Percentiles rank a stretch among this genome's conserved stretches.
phyloP scores from a whole-genome alignment of 1,140 invertebrate genomes.

The Pogonomyrmex barbatus region DNA sequence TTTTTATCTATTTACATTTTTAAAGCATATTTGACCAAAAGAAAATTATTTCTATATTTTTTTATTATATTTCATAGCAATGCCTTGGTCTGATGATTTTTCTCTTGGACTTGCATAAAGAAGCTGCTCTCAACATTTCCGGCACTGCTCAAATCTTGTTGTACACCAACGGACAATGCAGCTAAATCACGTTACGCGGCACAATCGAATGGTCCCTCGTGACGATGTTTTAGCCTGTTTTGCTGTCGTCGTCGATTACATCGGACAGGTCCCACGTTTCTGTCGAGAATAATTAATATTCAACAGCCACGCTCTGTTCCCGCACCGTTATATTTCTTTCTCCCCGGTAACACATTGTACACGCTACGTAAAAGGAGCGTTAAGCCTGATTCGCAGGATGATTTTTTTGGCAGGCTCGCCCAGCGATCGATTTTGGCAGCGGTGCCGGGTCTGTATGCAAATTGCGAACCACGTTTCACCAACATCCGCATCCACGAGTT shows the following conservation, averaged over 20 bases:
- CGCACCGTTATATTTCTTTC: conserved; percentile 21
- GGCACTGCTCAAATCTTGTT: neutral
- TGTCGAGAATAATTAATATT: conserved; percentile 70
- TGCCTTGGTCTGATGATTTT: neutral
- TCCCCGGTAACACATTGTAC: conserved; percentile 6
- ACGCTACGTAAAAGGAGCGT: conserved; percentile 65
- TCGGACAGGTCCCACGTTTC: neutral
- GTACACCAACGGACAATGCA: neutral
- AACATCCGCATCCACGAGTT: neutral
- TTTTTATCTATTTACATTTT: neutral
- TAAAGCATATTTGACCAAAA: neutral
- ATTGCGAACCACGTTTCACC: conserved; percentile 41
- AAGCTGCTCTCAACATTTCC: neutral
- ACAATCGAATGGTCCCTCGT: neutral
- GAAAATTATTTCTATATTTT: neutral
- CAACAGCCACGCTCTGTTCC: conserved; percentile 31
- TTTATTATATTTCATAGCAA: neutral
- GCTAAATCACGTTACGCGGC: conserved; percentile 20
- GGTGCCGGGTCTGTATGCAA: conserved; percentile 48
- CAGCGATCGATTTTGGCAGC: conserved; percentile 61
- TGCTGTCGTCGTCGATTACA: conserved; percentile 26
- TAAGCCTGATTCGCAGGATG: conserved; percentile 30
- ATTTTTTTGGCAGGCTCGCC: conserved; percentile 10
- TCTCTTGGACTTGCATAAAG: conserved; percentile 17
- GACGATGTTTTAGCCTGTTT: conserved; percentile 17